Percentiles rank a stretch among this genome's conserved stretches.
Evolutionary conservation across 2,888 invertebrate genomes (phyloP).

Genomic region (Salpingus planirostris): DNA sequence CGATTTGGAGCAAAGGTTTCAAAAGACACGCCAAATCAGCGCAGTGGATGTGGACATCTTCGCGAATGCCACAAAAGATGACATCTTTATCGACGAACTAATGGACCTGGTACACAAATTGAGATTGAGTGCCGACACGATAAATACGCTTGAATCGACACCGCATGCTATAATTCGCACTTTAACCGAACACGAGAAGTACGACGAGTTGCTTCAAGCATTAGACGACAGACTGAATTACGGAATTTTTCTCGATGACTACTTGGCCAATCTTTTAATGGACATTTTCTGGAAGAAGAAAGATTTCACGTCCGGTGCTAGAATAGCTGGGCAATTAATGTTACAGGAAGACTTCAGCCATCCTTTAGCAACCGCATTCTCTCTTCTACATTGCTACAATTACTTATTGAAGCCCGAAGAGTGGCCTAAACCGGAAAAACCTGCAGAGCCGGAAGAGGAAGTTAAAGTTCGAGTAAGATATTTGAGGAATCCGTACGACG

Average conservation of each 20-base stretch:
- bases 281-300: conserved; percentile 64
- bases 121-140: conserved; percentile 61
- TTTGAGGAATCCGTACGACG: conserved; percentile 73
- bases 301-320: conserved; percentile 63
- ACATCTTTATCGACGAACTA: conserved; percentile 59
- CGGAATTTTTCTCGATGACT: conserved; percentile 85
- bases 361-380: conserved; percentile 58
- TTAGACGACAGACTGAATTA: conserved; percentile 76
- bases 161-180: conserved; percentile 68
- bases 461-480: conserved; percentile 57
- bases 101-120: conserved; percentile 63
- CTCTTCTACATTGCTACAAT: conserved; percentile 66
- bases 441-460: conserved; percentile 41
- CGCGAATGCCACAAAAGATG: conserved; percentile 56
- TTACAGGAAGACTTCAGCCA: conserved; percentile 79
- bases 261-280: conserved; percentile 68
- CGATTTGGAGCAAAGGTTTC: conserved; percentile 59
- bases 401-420: conserved; percentile 50
- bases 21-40: conserved; percentile 53
- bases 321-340: conserved; percentile 72
- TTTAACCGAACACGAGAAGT: conserved; percentile 46
- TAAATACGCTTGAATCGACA: conserved; percentile 68
- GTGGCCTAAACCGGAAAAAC: conserved; percentile 38
- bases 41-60: conserved; percentile 79
- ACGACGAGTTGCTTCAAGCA: conserved; percentile 59